phyloP scores from a whole-genome alignment of 2,888 invertebrate genomes.

The Phorcus lineatus region DNA sequence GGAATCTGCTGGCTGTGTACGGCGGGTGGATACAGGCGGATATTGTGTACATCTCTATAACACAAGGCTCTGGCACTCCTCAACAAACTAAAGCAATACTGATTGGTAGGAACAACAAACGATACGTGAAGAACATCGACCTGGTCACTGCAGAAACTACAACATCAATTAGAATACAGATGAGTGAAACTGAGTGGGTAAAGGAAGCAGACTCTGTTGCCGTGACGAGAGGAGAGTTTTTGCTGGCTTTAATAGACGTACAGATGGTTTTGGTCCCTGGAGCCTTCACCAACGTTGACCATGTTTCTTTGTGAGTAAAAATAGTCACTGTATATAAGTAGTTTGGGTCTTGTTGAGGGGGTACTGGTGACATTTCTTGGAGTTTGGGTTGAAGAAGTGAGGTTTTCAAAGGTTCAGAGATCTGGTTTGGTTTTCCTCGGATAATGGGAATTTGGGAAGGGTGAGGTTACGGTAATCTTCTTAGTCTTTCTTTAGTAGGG shows the following conservation, averaged over 20 bases:
- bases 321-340: no score
- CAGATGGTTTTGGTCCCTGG: constrained; percentile 81
- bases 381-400: no score
- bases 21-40: constrained; percentile 31
- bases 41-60: constrained; percentile 14
- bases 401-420: no score
- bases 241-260: constrained; percentile 86
- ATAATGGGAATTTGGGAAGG: no score
- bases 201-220: constrained; percentile 73
- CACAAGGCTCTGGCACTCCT: not conserved
- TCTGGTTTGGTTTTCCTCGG: no score
- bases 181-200: constrained; percentile 29
- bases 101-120: constrained; percentile 6
- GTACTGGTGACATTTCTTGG: no score
- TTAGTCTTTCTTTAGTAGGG: no score
- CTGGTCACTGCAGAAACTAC: not conserved
- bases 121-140: constrained; percentile 2
- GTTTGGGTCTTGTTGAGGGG: no score
- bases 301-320: constrained; percentile 31
- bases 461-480: not conserved
- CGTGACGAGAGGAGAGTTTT: constrained; percentile 80
- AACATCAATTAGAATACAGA: not conserved
- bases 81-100: constrained; percentile 29
- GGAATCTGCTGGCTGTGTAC: constrained; percentile 48
- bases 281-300: constrained; percentile 18